Evolutionary conservation across 2,888 invertebrate genomes (phyloP), one percentile per base, ranked within the genome.

Genomic region (Leptinotarsa haldemani): DNA sequence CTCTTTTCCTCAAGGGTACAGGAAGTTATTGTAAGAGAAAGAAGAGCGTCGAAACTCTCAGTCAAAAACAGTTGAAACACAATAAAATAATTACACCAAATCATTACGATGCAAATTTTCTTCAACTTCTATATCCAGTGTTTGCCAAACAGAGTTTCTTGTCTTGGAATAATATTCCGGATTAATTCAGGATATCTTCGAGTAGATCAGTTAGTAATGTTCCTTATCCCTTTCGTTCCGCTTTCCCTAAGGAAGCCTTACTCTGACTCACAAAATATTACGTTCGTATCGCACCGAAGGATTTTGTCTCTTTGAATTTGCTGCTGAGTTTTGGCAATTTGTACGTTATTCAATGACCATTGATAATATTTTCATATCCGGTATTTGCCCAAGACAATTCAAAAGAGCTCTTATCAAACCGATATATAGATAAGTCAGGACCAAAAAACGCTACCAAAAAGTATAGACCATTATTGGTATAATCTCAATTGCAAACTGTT

Each of bases 41-140:
- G 71, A 71, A 65, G 46, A 46, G 30, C 16, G 63, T 52, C 58
- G 18, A 47, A 67, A 73, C 70, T 67, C 58, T 52, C 52, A 74
- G 78, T 30, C 61, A 72, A 76, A 77, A 74, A 68, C 76, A 73
- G 68, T 64, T 50, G 79, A 75, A 80, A 82, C 80, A 79, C 78
- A 81, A 80, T 80, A 78, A 80, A 78, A 86, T 86, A 86, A 86
- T 86, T 86, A 85, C 85, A 83, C 83, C 83, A 84, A 83, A 85
- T 85, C 86, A 85, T 86, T 86, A 85, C 82, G 84, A 86, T 86
- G 86, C 86, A 86, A 86, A 86, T 86, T 86, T 84, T 86, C 86
- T 86, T 85, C 84, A 86, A 86, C 85, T 86, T 84, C 85, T 85
- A 85, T 85, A 85, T 85, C 84, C 84, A 83, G 83, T 84, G 84